Base-by-base conservation (phyloP, 2,113 vertebrate species). In the Sebastes fasciatus region DNA sequence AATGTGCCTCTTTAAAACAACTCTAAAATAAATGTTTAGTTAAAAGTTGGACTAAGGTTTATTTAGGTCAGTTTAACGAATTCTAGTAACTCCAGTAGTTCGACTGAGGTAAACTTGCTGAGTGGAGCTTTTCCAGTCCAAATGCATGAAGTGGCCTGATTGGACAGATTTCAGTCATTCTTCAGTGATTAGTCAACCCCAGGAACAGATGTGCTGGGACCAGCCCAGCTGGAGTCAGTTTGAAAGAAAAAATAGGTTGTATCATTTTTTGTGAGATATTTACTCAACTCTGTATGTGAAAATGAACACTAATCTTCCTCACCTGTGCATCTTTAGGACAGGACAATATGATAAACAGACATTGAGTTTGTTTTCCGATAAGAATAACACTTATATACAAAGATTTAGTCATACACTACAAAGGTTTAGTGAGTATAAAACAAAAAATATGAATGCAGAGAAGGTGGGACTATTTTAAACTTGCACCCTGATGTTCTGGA, bases 91-190 rank as follows among this genome's bases (percentile, higher is more conserved):
- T 78, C 8, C 9, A 6, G n/a, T 3, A 49, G 74, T 74, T 78
- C 0, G 6, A 26, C 19, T 17, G 21, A 79, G 34, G 64, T 54
- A 21, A 55, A n/a, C 70, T 57, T 64, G 79, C 58, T 80, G 49
- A 73, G 71, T 12, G 4, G 54, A 77, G 6, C 13, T 17, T 23
- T 65, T 81, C 63, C 9, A n/a, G 21, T 57, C 43, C 23, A 66
- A 85, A 43, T 48, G 65, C n/a, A 0, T 63, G 42, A 70, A 26
- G 43, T 76, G 74, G 26, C 64, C 66, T 42, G 68, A 65, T 74
- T 83, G 84, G 83, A 72, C 12, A 5, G 72, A 77, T 77, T 77
- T 86, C 77, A 80, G 79, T 83, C 79, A 75, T 71, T 58, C 55
- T 58, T 23, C 14, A 26, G 13, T 75, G 57, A 78, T 83, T 57